A percentile compares a stretch with the other conserved stretches of the same genome.
Conservation (phyloP, 2,113 vertebrate genomes). For the Heliornis fulica region DNA sequence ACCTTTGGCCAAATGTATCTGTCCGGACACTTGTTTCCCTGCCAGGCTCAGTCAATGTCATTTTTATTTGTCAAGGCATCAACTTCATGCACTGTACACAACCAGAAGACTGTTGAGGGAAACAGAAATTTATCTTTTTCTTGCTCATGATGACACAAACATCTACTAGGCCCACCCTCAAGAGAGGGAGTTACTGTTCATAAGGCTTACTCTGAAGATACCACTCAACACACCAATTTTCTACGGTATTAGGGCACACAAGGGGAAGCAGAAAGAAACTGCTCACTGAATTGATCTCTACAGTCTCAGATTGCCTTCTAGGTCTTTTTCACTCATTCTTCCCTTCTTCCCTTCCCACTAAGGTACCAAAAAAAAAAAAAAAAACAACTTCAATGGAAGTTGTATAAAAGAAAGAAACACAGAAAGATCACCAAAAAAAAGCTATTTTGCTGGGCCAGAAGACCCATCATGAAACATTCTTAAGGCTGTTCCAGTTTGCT, state of each 20-base stretch:
- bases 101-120: neutral
- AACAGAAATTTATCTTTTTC: neutral
- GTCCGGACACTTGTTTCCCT: neutral
- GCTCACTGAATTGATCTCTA: neutral
- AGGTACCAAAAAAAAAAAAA: neutral
- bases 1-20: neutral
- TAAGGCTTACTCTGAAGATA: neutral
- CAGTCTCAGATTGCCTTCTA: neutral
- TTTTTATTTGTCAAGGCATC: neutral
- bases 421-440: neutral
- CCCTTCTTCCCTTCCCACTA: neutral
- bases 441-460: neutral
- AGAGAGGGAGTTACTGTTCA: neutral
- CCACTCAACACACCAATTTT: neutral
- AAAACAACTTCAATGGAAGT: neutral
- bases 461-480: neutral
- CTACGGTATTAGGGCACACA: neutral
- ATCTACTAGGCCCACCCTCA: neutral
- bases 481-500: neutral
- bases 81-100: neutral
- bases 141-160: neutral
- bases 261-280: neutral
- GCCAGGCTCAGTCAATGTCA: neutral
- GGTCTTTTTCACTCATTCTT: too few species aligned
- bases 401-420: neutral